phyloP scores from a whole-genome alignment of 2,797 vertebrate species.

The Enteromius afrohamiltoni region DNA sequence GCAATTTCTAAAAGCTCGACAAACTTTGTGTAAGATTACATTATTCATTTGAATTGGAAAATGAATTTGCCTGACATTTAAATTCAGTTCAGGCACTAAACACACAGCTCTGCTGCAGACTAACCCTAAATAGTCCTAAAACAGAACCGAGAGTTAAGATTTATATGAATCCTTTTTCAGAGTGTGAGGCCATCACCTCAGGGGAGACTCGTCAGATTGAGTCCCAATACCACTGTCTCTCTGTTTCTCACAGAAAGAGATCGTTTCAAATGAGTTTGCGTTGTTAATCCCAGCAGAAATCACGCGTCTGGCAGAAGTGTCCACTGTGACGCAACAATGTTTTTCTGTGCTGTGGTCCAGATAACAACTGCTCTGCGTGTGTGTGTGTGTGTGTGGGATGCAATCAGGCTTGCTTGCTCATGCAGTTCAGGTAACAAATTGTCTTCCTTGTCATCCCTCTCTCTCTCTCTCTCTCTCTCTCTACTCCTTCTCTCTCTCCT shows the following conservation, averaged over 20 bases:
- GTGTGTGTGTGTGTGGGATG: constrained; percentile 37
- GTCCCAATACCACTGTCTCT: not conserved
- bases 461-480: constrained; percentile 63
- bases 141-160: not conserved
- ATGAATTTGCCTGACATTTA: not conserved
- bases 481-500: constrained; percentile 69
- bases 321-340: constrained; percentile 27
- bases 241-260: not conserved
- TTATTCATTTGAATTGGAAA: not conserved
- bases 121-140: not conserved
- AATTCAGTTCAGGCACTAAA: not conserved
- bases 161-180: not conserved
- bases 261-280: not conserved
- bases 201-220: not conserved
- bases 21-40: not conserved
- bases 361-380: constrained; percentile 15
- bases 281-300: constrained; percentile 25
- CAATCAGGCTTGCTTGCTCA: constrained; percentile 73
- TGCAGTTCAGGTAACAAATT: constrained; percentile 76
- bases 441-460: constrained; percentile 77
- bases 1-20: no score
- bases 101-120: not conserved
- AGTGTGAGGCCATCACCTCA: not conserved
- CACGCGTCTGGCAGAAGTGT: constrained; percentile 14
- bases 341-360: constrained; percentile 6